These are phyloP conservation scores for Zelleria hepariella DNA, from an alignment of 2,888 invertebrate genomes.

Conservation along the genomic window DNA sequence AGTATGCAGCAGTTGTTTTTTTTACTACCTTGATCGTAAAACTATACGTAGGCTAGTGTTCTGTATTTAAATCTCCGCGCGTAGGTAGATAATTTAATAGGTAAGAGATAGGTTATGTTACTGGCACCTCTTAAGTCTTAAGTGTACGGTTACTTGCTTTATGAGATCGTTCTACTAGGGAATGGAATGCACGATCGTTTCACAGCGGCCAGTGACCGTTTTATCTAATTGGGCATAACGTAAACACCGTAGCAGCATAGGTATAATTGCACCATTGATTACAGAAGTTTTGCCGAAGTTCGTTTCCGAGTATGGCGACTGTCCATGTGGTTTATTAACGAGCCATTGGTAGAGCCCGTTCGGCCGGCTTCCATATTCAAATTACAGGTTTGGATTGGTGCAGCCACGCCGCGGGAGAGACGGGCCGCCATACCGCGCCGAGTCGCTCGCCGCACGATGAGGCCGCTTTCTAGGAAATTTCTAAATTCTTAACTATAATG, in stretches of 20 bases:
- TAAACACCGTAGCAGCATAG: neutral
- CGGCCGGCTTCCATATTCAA: conserved; percentile 44
- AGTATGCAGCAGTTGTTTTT: too few relatives aligned
- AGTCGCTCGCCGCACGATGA: conserved; percentile 19
- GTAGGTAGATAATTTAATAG: neutral
- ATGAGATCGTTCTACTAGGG: neutral
- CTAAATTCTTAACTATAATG: conserved; percentile 24
- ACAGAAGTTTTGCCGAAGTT: conserved; percentile 9
- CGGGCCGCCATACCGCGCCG: too few relatives aligned
- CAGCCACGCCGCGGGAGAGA: conserved; percentile 29
- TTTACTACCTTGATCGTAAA: too few relatives aligned
- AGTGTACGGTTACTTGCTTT: neutral
- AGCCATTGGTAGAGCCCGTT: conserved; percentile 21
- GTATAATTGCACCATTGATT: conserved; percentile 4
- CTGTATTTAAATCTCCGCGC: neutral
- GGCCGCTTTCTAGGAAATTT: conserved; percentile 39
- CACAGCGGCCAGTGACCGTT: conserved; percentile 1
- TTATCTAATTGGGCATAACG: conserved; percentile 1
- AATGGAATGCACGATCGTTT: conserved; percentile 1
- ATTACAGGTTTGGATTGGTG: conserved; percentile 51
- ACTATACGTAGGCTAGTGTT: neutral
- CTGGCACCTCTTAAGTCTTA: neutral
- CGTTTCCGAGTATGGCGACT: conserved; percentile 28
- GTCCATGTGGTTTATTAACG: conserved; percentile 31
- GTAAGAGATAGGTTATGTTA: neutral